phyloP scores from a whole-genome alignment of 2,888 invertebrate genomes.

The Brachynemurus nebulosus region DNA sequence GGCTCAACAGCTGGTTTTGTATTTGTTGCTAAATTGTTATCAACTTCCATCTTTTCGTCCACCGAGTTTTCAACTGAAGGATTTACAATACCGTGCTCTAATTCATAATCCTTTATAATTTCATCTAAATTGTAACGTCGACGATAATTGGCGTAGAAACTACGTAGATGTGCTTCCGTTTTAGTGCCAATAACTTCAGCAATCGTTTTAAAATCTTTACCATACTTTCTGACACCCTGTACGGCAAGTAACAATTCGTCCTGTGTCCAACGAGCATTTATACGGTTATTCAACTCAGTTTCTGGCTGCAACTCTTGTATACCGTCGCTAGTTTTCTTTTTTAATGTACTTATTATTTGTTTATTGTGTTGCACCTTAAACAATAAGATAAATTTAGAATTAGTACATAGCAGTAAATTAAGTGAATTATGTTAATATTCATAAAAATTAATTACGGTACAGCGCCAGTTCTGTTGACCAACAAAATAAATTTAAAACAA shows the following conservation, averaged over 20 bases:
- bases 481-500: too few species aligned
- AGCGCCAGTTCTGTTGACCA: background rate
- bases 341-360: slow-evolving; percentile 76
- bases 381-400: slow-evolving; percentile 18
- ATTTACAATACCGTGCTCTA: slow-evolving; percentile 46
- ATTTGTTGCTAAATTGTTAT: slow-evolving; percentile 15
- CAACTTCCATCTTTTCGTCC: slow-evolving; percentile 23
- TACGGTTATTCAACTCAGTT: slow-evolving; percentile 35
- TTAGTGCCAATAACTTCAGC: slow-evolving; percentile 92
- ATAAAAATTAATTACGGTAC: background rate
- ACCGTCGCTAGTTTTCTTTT: slow-evolving; percentile 51
- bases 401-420: too few species aligned
- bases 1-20: slow-evolving; percentile 1
- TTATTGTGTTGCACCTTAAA: slow-evolving; percentile 88
- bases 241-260: slow-evolving; percentile 86
- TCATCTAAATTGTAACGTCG: slow-evolving; percentile 79
- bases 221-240: slow-evolving; percentile 71
- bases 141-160: slow-evolving; percentile 84
- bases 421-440: background rate
- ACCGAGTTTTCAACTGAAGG: slow-evolving; percentile 17
- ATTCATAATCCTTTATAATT: slow-evolving; percentile 73
- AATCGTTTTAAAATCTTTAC: slow-evolving; percentile 84
- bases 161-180: slow-evolving; percentile 82
- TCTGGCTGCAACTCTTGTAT: slow-evolving; percentile 31
- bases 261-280: slow-evolving; percentile 82